These are phyloP conservation scores for Lethrus apterus DNA, from an alignment of 1,140 invertebrate genomes.

Conservation along the genomic window DNA sequence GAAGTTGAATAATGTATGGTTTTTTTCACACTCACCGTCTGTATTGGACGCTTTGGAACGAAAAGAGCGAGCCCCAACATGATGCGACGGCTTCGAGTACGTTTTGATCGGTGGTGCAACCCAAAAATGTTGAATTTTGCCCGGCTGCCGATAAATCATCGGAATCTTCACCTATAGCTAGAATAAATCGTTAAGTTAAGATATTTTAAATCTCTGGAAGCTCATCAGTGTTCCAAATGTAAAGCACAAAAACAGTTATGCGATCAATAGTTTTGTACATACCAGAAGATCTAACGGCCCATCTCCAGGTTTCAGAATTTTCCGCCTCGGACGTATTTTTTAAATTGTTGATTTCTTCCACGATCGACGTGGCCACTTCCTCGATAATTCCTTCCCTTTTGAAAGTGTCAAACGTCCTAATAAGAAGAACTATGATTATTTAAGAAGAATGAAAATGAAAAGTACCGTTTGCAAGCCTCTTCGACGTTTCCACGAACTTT, in stretches of 20 bases:
- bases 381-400: constrained; percentile 21
- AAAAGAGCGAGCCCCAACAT: constrained; percentile 77
- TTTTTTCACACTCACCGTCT: constrained; percentile 47
- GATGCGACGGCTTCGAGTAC: constrained; percentile 52
- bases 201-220: too few species aligned
- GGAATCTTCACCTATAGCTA: constrained; percentile 69
- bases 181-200: too few species aligned
- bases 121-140: constrained; percentile 72
- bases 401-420: constrained; percentile 30
- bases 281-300: constrained; percentile 31
- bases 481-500: constrained; percentile 24
- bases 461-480: constrained; percentile 31
- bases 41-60: constrained; percentile 68
- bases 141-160: constrained; percentile 74
- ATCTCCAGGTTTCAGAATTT: constrained; percentile 17
- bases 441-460: too few species aligned
- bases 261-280: constrained; percentile 35
- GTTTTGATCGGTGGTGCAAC: constrained; percentile 48
- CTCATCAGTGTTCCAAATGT: too few species aligned
- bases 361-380: constrained; percentile 19
- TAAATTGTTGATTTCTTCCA: constrained; percentile 37
- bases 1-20: background rate
- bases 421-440: constrained; percentile 11
- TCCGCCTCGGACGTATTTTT: constrained; percentile 37
- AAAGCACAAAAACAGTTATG: too few species aligned